These are phyloP conservation scores for Tricholaema leucomelas DNA, from an alignment of 2,113 vertebrate species.

Conservation along the genomic window DNA sequence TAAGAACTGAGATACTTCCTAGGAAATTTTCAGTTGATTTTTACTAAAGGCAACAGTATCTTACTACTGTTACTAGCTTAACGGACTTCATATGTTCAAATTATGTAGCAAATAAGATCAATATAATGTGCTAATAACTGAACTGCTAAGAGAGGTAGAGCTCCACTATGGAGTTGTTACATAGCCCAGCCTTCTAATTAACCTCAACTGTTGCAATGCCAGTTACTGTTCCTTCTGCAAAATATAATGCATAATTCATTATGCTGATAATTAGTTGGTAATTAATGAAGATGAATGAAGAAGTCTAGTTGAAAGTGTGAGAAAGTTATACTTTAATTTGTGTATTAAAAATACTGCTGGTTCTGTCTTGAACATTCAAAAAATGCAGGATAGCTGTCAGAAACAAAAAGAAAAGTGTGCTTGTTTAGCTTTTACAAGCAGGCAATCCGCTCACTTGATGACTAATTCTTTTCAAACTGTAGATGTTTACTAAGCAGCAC, in stretches of 20 bases:
- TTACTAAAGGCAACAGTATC: neutral
- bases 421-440: neutral
- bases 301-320: slow-evolving; percentile 31
- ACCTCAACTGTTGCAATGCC: slow-evolving; percentile 22
- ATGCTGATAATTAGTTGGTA: slow-evolving; percentile 53
- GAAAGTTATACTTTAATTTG: slow-evolving; percentile 18
- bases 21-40: neutral
- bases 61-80: neutral
- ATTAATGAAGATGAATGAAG: slow-evolving; percentile 55
- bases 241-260: slow-evolving; percentile 60
- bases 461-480: neutral
- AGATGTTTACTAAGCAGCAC: neutral
- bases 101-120: neutral
- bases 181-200: neutral
- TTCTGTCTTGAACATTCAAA: neutral
- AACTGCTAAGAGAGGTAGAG: neutral
- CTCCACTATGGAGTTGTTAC: neutral
- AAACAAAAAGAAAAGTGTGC: neutral
- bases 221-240: neutral
- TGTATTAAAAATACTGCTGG: neutral
- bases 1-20: neutral
- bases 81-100: neutral
- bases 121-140: neutral
- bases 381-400: neutral
- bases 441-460: neutral